Evolutionary conservation across 2,888 invertebrate species (phyloP).

Genomic region (Caenorhabditis japonica): DNA sequence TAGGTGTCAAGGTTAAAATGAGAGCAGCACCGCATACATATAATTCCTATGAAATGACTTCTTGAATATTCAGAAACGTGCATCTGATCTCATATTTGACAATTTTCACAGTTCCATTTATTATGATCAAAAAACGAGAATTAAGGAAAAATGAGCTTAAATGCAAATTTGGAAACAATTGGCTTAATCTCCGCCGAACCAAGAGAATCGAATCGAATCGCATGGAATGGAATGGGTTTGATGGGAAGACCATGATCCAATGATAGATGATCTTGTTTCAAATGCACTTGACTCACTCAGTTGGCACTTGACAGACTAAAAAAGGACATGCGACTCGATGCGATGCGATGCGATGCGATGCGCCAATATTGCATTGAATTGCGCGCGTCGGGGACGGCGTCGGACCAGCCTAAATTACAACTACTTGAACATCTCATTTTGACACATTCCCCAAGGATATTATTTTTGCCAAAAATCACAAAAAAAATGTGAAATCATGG

Average conservation of each 20-base stretch:
- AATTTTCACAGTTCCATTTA: neutral
- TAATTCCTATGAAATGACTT: too few relatives aligned
- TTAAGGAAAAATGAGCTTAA: neutral
- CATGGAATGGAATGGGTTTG: too few relatives aligned
- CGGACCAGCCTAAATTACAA: conserved; percentile 34
- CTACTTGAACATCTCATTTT: conserved; percentile 53
- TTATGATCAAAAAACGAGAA: neutral
- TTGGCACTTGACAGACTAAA: conserved; percentile 21
- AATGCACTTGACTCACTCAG: conserved; percentile 23
- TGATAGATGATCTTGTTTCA: conserved; percentile 19
- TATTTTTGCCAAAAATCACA: neutral
- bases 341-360: too few relatives aligned
- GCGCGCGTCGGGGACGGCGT: conserved; percentile 6
- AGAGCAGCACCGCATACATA: too few relatives aligned
- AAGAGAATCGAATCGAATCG: too few relatives aligned
- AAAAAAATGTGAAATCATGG: too few relatives aligned
- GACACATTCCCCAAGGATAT: conserved; percentile 23
- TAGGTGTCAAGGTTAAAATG: too few relatives aligned
- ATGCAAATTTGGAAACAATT: conserved; percentile 43
- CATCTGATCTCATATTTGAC: neutral
- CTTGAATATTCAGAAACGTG: neutral
- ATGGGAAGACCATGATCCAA: conserved; percentile 14
- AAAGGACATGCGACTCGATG: conserved; percentile 16
- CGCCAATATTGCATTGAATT: conserved; percentile 26
- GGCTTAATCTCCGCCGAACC: too few relatives aligned